phyloP scores from a whole-genome alignment of 2,113 vertebrate genomes.

The Panthera tigris region DNA sequence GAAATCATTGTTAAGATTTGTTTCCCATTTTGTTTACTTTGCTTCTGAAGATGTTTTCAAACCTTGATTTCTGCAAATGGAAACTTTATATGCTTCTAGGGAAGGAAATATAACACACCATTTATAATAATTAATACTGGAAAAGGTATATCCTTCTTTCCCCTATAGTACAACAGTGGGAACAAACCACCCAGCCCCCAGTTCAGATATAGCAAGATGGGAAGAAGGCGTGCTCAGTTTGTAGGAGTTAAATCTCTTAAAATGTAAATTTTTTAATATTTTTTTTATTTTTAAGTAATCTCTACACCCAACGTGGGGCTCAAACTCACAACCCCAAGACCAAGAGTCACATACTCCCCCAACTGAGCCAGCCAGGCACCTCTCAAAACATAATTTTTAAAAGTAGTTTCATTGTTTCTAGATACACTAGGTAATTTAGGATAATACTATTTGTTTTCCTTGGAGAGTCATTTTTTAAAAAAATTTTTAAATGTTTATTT shows the following conservation, averaged over 20 bases:
- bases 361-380: background rate
- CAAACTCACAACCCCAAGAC: background rate
- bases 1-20: slow-evolving; percentile 44
- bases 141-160: background rate
- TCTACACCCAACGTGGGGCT: background rate
- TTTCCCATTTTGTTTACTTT: slow-evolving; percentile 58
- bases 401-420: background rate
- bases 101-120: background rate
- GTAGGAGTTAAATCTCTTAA: background rate
- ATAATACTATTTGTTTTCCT: background rate
- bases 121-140: slow-evolving; percentile 33
- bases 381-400: background rate
- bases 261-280: background rate
- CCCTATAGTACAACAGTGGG: background rate
- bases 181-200: background rate
- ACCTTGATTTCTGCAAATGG: slow-evolving; percentile 37
- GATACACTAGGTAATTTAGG: background rate
- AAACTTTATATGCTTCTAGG: slow-evolving; percentile 38
- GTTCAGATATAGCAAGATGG: background rate
- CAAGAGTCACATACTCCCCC: background rate
- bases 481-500: too few species aligned
- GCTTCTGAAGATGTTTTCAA: slow-evolving; percentile 57
- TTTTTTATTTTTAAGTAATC: background rate
- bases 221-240: background rate
- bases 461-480: background rate